Evolutionary conservation across 2,797 vertebrate species (phyloP).

Genomic region (Anniella stebbinsi): DNA sequence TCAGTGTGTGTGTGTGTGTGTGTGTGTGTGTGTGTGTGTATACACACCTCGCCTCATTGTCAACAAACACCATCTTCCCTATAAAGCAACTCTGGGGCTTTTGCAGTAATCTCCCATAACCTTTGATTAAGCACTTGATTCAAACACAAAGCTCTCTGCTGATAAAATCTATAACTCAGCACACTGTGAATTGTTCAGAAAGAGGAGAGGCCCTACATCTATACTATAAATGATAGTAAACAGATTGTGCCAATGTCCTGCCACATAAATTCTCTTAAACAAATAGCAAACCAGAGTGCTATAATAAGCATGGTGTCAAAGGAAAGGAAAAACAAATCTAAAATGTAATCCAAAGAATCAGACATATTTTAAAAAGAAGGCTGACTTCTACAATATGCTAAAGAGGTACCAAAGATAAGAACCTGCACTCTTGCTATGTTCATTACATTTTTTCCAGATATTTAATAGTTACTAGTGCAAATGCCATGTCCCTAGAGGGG

Average conservation of each 20-base stretch:
- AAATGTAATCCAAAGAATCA: constrained; percentile 6
- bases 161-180: constrained; percentile 42
- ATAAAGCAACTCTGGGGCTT: neutral
- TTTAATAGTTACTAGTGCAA: too few relatives aligned
- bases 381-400: neutral
- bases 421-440: neutral
- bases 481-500: too few relatives aligned
- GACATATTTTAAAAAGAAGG: neutral
- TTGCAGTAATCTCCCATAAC: constrained; percentile 18
- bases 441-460: neutral
- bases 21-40: too few relatives aligned
- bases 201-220: constrained; percentile 29
- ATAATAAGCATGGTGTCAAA: constrained; percentile 21
- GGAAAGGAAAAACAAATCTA: constrained; percentile 8
- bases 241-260: constrained; percentile 48
- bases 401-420: neutral
- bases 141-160: constrained; percentile 44
- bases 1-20: neutral
- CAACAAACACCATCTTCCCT: neutral
- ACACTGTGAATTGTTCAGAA: constrained; percentile 39
- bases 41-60: neutral
- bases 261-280: constrained; percentile 38
- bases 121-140: constrained; percentile 43
- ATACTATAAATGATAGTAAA: constrained; percentile 44
- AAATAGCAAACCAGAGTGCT: constrained; percentile 33